Evolutionary conservation across 2,888 invertebrate species (phyloP), one percentile per base, ranked within the genome.

Genomic region (Xanthia icteritia): DNA sequence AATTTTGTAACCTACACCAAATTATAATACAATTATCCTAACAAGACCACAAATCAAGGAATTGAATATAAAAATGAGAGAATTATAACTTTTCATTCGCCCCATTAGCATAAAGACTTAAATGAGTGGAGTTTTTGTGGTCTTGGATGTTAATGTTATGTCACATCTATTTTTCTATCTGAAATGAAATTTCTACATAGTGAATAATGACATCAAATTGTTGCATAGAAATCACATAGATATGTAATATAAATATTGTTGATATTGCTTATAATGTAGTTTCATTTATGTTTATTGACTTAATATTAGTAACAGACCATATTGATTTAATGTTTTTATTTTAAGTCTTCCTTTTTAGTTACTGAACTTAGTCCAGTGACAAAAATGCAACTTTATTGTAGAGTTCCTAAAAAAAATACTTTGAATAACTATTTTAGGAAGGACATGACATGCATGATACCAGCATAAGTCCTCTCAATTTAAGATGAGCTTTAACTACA

Each of bases 171-270:
- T 95, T 95, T 95, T 95, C 95, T 95, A 95, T 93, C 89, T 91
- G 88, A 90, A 85, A 92, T 93, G 84, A 90, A 93, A 93, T 94
- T 93, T 94, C 90, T 91, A 91, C 88, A 87, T 90, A 89, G 87
- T 87, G 51, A 84, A 85, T 91, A 91, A 88, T 90, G 86, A 92
- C 89, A 90, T 90, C 90, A 91, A 93, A 92, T 93, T 95, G 95
- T 94, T 94, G 92, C 94, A 93, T 91, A 93, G 92, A 93, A 84
- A 91, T 91, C 89, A 94, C 92, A 92, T 93, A 95, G 93, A 93
- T 87, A 93, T 92, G 90, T 95, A 95, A 93, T 94, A 95, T 94
- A 93, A 93, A 94, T 93, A 96, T 95, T 96, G 96, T 96, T 96
- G 96, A 96, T 92, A 95, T 96, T 96, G 96, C 96, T 96, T 96